These are phyloP conservation scores for Tragulus kanchil DNA, from an alignment of 2,113 vertebrate genomes.

Conservation along the genomic window DNA sequence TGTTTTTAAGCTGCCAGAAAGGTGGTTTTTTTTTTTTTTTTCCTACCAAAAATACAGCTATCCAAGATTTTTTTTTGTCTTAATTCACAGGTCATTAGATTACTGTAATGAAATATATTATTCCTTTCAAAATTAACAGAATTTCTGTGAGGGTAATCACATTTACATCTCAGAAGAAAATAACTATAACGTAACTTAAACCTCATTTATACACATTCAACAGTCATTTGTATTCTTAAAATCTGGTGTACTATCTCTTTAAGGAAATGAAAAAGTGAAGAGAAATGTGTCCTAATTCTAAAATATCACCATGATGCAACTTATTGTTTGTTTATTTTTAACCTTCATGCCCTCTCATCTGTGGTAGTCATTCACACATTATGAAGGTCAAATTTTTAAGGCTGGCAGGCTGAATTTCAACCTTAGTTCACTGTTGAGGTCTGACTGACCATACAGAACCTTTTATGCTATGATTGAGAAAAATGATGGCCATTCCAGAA, in stretches of 20 bases:
- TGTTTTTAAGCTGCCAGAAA: neutral
- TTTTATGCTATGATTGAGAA: neutral
- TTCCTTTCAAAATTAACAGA: slow-evolving; percentile 58
- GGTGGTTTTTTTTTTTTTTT: neutral
- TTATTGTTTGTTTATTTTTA: slow-evolving; percentile 56
- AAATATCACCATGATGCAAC: slow-evolving; percentile 37
- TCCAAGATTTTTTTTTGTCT: neutral
- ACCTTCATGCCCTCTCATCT: neutral
- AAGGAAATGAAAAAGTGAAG: slow-evolving; percentile 7
- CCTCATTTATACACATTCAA: neutral
- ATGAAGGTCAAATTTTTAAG: neutral
- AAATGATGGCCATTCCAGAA: neutral
- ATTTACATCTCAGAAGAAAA: neutral
- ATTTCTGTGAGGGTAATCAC: neutral
- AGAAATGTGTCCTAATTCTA: slow-evolving; percentile 14
- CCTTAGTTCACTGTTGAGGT: neutral
- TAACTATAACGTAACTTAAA: neutral
- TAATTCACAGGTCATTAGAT: neutral
- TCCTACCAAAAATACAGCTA: neutral
- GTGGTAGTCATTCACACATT: neutral
- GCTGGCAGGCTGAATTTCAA: slow-evolving; percentile 1
- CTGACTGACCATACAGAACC: neutral
- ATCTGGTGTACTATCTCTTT: slow-evolving; percentile 17
- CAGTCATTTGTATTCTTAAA: slow-evolving; percentile 20
- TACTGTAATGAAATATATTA: slow-evolving; percentile 37